Conservation (phyloP, 2,888 invertebrate genomes). For the Gryllus longicercus region DNA sequence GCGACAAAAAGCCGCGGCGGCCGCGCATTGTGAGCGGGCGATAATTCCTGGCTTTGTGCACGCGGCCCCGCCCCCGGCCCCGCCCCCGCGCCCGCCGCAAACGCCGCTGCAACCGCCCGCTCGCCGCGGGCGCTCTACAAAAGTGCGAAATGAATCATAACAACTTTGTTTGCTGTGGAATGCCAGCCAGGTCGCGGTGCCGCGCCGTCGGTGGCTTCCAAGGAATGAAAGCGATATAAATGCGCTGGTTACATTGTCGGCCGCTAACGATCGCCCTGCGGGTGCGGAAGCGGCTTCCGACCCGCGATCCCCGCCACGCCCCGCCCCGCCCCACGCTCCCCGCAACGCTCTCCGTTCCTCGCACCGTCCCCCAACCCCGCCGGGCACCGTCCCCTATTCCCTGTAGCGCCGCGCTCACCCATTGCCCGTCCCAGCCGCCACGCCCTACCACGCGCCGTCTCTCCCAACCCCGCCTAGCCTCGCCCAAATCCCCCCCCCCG, state of each 20-base stretch:
- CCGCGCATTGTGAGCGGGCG: neutral
- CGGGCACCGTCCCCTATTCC: too few species aligned
- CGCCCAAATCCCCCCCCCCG: neutral
- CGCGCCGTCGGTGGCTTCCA: too few species aligned
- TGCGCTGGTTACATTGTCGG: too few species aligned
- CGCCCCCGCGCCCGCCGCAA: neutral
- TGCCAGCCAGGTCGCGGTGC: neutral
- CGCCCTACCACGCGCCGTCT: too few species aligned
- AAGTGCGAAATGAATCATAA: slow-evolving; percentile 17
- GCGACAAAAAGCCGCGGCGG: slow-evolving; percentile 9
- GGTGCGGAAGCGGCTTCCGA: too few species aligned
- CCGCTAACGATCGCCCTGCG: too few species aligned
- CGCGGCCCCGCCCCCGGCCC: neutral
- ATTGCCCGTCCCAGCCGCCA: neutral
- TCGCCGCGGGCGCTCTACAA: neutral
- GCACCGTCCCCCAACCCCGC: too few species aligned
- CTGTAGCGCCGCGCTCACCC: neutral
- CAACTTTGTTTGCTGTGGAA: slow-evolving; percentile 11
- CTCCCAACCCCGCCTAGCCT: neutral
- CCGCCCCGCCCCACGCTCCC: too few species aligned
- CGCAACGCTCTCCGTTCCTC: too few species aligned
- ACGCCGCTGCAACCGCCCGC: neutral
- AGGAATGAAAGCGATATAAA: too few species aligned
- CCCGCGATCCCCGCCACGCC: too few species aligned
- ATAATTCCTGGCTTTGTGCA: slow-evolving; percentile 3